Conservation (phyloP, 2,888 invertebrate species). For the Gastrophysa polygoni region DNA sequence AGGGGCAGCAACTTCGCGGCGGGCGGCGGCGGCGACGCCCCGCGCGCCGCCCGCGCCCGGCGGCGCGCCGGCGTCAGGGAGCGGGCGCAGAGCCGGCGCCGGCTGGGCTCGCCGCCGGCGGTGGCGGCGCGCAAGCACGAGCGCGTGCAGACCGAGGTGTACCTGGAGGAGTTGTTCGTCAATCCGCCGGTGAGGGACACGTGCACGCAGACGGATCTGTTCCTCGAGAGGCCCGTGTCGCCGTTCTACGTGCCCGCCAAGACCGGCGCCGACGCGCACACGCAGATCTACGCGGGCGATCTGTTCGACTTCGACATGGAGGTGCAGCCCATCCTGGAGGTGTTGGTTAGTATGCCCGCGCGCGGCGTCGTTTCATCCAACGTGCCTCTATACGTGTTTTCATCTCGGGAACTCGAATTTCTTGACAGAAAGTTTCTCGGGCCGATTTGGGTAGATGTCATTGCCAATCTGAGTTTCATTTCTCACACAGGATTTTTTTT, state of each 20-base stretch:
- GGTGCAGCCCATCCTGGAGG: conserved; percentile 88
- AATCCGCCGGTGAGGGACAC: conserved; percentile 78
- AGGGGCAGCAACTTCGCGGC: conserved; percentile 83
- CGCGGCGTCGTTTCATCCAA: too few species aligned
- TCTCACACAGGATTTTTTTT: too few species aligned
- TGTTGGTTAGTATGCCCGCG: too few species aligned
- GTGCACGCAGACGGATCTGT: conserved; percentile 81
- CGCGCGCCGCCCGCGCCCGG: conserved; percentile 66
- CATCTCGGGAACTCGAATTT: too few species aligned
- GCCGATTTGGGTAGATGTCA: too few species aligned
- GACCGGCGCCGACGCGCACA: conserved; percentile 72
- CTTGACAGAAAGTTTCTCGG: too few species aligned
- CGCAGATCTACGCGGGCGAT: conserved; percentile 91
- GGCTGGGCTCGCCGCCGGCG: conserved; percentile 75
- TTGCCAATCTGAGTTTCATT: too few species aligned
- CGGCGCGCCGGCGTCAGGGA: conserved; percentile 77
- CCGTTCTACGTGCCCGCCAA: conserved; percentile 80
- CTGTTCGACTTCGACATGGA: conserved; percentile 92
- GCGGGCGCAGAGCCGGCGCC: conserved; percentile 68
- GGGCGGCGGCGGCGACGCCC: conserved; percentile 62
- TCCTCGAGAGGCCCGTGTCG: conserved; percentile 80
- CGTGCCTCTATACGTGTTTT: too few species aligned
- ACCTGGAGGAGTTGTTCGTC: conserved; percentile 82
- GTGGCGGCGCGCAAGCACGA: conserved; percentile 85
- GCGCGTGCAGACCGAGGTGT: conserved; percentile 87